Conservation (phyloP, 2,888 invertebrate genomes). For the Hirtodrosophila cameraria region DNA sequence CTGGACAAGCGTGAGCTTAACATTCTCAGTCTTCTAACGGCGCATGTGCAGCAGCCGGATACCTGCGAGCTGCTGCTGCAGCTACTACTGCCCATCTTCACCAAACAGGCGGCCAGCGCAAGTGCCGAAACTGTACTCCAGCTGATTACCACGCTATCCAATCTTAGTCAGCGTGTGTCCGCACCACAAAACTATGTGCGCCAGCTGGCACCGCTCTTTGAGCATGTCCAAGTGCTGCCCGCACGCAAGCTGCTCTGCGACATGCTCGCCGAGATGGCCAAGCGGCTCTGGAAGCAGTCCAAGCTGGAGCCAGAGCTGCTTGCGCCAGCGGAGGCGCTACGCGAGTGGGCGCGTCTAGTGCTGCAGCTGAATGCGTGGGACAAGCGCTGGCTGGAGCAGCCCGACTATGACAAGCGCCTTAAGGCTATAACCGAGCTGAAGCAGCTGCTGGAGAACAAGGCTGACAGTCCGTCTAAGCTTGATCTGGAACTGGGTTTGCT, state of each 20-base stretch:
- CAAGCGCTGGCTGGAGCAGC: slow-evolving; percentile 95
- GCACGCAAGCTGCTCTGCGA: slow-evolving; percentile 89
- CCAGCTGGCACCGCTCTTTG: slow-evolving; percentile 89
- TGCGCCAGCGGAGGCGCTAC: slow-evolving; percentile 60
- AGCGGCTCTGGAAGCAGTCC: slow-evolving; percentile 76
- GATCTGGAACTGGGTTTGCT: slow-evolving; percentile 88
- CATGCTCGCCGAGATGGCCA: slow-evolving; percentile 87
- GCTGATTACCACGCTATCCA: slow-evolving; percentile 89
- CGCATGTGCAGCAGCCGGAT: slow-evolving; percentile 88
- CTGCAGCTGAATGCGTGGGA: slow-evolving; percentile 94
- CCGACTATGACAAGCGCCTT: slow-evolving; percentile 93
- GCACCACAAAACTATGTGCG: slow-evolving; percentile 88
- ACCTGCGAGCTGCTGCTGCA: slow-evolving; percentile 89
- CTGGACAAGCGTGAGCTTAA: slow-evolving; percentile 89
- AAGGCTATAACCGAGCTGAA: slow-evolving; percentile 90
- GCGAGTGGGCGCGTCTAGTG: slow-evolving; percentile 86
- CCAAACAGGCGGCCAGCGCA: slow-evolving; percentile 86
- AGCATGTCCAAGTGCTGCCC: slow-evolving; percentile 87
- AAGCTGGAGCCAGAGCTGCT: slow-evolving; percentile 27
- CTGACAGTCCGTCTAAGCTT: slow-evolving; percentile 83
- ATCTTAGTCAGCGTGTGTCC: slow-evolving; percentile 89
- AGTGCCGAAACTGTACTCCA: slow-evolving; percentile 89
- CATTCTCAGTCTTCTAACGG: slow-evolving; percentile 91
- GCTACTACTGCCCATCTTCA: slow-evolving; percentile 89
- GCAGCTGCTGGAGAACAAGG: slow-evolving; percentile 83